Evolutionary conservation across 2,888 invertebrate genomes (phyloP).

Genomic region (Tetanocera ferruginea): DNA sequence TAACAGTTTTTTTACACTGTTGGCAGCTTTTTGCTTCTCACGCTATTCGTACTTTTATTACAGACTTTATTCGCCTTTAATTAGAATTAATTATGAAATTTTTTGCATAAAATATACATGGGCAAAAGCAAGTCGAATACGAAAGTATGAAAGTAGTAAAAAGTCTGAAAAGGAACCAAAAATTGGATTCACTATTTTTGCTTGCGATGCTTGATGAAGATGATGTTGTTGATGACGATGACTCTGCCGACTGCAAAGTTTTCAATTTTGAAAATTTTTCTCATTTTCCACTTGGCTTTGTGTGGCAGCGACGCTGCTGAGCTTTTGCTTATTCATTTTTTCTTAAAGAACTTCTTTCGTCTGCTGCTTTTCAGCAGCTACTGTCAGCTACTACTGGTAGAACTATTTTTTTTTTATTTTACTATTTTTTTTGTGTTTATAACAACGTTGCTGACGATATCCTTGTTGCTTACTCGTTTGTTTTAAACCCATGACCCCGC

Average conservation of each 20-base stretch:
- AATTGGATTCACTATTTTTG: neutral
- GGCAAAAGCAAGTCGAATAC: neutral
- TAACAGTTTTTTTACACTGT: neutral
- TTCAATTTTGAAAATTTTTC: conserved; percentile 34
- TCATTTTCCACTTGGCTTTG: conserved; percentile 38
- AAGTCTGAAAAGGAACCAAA: neutral
- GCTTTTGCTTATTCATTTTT: neutral
- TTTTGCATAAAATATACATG: neutral
- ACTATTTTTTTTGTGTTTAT: too few relatives aligned
- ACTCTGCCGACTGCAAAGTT: neutral
- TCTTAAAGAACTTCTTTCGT: neutral
- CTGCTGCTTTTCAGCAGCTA: neutral
- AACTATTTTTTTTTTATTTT: neutral
- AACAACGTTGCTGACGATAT: neutral
- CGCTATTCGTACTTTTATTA: neutral
- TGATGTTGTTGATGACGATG: neutral
- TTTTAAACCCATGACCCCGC: neutral
- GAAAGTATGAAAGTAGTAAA: neutral
- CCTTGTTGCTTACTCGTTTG: neutral
- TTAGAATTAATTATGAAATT: conserved; percentile 23
- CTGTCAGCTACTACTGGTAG: neutral
- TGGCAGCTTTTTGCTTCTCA: neutral
- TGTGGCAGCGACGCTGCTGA: neutral
- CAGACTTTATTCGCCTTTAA: neutral
- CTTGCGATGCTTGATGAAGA: neutral